These are phyloP conservation scores for Phengaris arion DNA, from an alignment of 2,888 invertebrate genomes.

Conservation along the genomic window DNA sequence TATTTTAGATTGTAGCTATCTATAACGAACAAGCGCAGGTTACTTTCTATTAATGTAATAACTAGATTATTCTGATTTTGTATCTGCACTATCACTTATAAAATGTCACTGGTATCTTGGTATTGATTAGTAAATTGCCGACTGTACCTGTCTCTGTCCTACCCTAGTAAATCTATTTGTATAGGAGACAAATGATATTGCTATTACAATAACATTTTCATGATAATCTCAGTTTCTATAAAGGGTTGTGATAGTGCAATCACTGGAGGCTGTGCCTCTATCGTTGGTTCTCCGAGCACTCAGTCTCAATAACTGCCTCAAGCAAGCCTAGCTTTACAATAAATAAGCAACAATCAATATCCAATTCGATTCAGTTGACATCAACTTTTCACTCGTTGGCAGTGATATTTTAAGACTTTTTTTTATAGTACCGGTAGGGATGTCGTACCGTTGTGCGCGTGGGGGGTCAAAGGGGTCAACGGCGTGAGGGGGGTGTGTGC, in stretches of 20 bases:
- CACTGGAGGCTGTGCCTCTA: too few species aligned
- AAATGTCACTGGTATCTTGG: neutral
- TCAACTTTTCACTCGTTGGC: too few species aligned
- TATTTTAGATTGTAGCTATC: conserved; percentile 1
- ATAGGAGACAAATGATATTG: neutral
- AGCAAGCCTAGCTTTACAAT: conserved; percentile 15
- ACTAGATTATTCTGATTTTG: neutral
- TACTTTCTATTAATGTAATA: conserved; percentile 4
- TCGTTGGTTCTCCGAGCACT: neutral
- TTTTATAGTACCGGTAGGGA: conserved; percentile 63
- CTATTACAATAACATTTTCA: too few species aligned
- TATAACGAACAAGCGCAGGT: conserved; percentile 1
- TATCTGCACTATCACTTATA: neutral
- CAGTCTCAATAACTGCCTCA: neutral
- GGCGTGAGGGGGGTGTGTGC: conserved; percentile 56
- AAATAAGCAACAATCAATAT: conserved; percentile 11
- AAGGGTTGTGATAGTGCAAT: too few species aligned
- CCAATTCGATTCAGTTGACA: neutral
- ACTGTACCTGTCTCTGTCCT: neutral
- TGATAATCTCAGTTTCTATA: too few species aligned
- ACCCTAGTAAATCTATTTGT: neutral
- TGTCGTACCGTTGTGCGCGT: conserved; percentile 50
- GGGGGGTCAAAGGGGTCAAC: conserved; percentile 54
- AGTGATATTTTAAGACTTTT: conserved; percentile 39
- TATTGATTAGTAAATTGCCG: neutral